A percentile compares a stretch with the other conserved stretches of the same genome.
Conservation (phyloP, 2,113 vertebrate genomes). For the Nycticryphes semicollaris region DNA sequence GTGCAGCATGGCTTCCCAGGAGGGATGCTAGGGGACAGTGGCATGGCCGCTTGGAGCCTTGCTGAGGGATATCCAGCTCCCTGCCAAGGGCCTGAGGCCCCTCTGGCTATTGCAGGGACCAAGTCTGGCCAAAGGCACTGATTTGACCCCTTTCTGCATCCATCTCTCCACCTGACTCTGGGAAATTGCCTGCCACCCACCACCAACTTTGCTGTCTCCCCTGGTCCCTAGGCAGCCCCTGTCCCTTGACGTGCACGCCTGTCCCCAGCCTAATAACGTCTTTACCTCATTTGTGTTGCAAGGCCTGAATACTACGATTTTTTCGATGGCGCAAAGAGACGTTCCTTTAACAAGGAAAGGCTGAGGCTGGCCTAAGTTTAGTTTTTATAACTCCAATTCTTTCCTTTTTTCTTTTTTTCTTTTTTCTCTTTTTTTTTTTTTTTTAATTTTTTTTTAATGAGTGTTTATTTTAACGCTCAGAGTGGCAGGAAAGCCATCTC, state of each 20-base stretch:
- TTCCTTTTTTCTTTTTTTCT: background rate
- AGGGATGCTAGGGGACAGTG: background rate
- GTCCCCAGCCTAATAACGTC: background rate
- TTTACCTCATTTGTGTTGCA: background rate
- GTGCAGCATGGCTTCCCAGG: background rate
- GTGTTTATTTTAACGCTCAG: background rate
- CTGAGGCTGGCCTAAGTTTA: background rate
- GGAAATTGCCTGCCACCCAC: fast-evolving
- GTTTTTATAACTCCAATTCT: background rate
- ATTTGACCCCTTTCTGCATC: fast-evolving
- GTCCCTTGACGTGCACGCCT: fast-evolving
- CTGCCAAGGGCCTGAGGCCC: fast-evolving
- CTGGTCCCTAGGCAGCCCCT: fast-evolving
- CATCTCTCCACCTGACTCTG: fast-evolving
- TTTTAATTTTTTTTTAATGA: too few species aligned
- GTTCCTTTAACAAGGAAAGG: background rate
- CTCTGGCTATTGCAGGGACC: fast-evolving
- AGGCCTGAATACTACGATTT: background rate
- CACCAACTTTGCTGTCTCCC: background rate
- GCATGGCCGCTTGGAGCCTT: fast-evolving
- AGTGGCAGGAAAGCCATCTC: background rate
- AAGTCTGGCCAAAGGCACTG: background rate
- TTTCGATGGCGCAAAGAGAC: background rate
- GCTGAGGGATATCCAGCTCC: fast-evolving
- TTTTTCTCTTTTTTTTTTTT: too few species aligned